Evolutionary conservation across 2,113 vertebrate species (phyloP).

Genomic region (Menura novaehollandiae): DNA sequence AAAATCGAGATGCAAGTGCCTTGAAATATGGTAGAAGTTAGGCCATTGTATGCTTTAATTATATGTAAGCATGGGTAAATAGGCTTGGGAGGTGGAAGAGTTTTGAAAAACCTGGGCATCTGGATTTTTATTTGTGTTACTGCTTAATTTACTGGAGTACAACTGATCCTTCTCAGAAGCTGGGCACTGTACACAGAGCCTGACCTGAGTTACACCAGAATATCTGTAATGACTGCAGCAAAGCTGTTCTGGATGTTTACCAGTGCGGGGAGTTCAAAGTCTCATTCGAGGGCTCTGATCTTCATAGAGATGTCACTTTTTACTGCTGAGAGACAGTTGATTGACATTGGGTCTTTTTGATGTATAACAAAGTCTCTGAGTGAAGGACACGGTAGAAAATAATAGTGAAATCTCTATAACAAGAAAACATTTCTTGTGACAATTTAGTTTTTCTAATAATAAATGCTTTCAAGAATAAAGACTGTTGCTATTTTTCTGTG

Average conservation of each 20-base stretch:
- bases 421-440: neutral
- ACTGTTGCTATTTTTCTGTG: neutral
- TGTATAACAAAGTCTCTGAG: neutral
- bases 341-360: neutral
- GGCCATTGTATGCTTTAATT: neutral
- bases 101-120: neutral
- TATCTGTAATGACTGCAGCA: neutral
- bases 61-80: neutral
- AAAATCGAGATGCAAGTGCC: neutral
- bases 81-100: neutral
- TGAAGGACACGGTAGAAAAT: neutral
- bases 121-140: neutral
- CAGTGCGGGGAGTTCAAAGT: neutral
- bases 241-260: constrained; percentile 12
- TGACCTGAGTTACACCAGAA: neutral
- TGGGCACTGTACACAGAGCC: neutral
- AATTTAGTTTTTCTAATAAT: neutral
- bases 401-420: neutral
- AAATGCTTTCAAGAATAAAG: neutral
- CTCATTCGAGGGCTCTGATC: neutral
- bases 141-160: neutral
- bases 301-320: neutral
- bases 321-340: neutral
- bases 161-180: neutral
- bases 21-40: neutral